Conservation (phyloP, 2,888 invertebrate species). For the Meghimatium bilineatum region DNA sequence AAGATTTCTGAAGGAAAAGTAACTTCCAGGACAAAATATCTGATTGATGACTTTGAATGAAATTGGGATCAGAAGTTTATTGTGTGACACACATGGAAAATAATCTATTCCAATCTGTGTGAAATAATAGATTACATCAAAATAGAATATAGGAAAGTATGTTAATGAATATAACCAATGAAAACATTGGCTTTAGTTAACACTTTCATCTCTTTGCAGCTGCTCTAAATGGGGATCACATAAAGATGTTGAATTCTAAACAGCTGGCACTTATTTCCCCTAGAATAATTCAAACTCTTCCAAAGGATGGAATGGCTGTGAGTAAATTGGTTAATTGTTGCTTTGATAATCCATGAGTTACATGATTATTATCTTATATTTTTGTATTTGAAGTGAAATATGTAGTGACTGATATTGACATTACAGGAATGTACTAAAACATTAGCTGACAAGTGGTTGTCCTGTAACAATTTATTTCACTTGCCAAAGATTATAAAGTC, state of each 20-base stretch:
- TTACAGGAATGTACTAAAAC: no score
- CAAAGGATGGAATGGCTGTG: conserved; percentile 40
- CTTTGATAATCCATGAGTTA: no score
- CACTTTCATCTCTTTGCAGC: conserved; percentile 30
- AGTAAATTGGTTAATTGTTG: neutral
- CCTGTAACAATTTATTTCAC: no score
- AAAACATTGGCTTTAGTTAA: no score
- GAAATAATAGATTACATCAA: neutral
- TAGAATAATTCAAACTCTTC: conserved; percentile 48
- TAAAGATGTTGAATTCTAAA: conserved; percentile 48
- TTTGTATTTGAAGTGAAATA: no score
- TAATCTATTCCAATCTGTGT: neutral
- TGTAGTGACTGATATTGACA: no score
- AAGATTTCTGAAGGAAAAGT: neutral
- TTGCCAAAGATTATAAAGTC: no score
- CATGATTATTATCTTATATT: no score
- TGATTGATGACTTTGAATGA: no score
- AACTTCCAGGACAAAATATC: neutral
- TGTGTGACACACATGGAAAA: neutral
- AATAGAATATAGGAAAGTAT: neutral
- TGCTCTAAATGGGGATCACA: conserved; percentile 46
- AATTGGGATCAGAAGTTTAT: no score
- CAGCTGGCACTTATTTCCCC: conserved; percentile 53
- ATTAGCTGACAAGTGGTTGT: no score
- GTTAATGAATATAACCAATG: neutral